Evolutionary conservation across 92 coral and sea anemone genomes (phyloP).

Genomic region (Parazoanthus darwini): DNA sequence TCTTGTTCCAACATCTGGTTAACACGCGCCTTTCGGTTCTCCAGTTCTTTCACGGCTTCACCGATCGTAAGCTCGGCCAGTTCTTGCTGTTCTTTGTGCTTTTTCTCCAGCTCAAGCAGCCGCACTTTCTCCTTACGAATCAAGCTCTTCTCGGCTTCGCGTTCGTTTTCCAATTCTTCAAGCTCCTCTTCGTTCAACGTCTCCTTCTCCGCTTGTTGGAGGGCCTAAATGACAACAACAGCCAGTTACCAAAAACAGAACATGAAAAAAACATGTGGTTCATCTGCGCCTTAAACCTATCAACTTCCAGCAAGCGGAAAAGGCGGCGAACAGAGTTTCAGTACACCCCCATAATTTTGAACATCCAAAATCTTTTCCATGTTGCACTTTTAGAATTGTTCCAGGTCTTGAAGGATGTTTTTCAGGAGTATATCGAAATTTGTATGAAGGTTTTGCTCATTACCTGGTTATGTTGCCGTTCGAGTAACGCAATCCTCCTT

Average conservation of each 20-base stretch:
- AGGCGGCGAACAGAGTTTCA: no score
- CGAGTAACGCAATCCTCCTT: slow-evolving; percentile 86
- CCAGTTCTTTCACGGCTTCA: slow-evolving; percentile 93
- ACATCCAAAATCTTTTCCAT: no score
- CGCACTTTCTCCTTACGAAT: slow-evolving; percentile 97
- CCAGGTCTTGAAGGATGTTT: no score
- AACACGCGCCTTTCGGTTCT: slow-evolving; percentile 82
- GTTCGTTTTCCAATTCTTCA: slow-evolving; percentile 93
- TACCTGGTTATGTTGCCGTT: slow-evolving; percentile 86
- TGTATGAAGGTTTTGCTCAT: neutral
- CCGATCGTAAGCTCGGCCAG: slow-evolving; percentile 95
- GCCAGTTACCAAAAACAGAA: no score
- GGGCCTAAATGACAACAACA: slow-evolving; percentile 55
- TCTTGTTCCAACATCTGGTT: slow-evolving; percentile 85
- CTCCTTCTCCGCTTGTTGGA: slow-evolving; percentile 98
- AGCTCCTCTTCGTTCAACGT: slow-evolving; percentile 94
- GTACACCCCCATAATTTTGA: no score
- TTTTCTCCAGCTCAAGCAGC: slow-evolving; percentile 94
- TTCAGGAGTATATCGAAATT: no score
- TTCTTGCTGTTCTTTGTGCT: slow-evolving; percentile 97
- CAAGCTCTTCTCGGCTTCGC: slow-evolving; percentile 95
- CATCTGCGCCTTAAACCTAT: no score
- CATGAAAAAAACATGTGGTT: no score
- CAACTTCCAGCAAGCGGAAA: no score
- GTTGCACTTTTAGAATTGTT: no score